phyloP scores from a whole-genome alignment of 2,888 invertebrate genomes.

The Dasysyrphus tricinctus region DNA sequence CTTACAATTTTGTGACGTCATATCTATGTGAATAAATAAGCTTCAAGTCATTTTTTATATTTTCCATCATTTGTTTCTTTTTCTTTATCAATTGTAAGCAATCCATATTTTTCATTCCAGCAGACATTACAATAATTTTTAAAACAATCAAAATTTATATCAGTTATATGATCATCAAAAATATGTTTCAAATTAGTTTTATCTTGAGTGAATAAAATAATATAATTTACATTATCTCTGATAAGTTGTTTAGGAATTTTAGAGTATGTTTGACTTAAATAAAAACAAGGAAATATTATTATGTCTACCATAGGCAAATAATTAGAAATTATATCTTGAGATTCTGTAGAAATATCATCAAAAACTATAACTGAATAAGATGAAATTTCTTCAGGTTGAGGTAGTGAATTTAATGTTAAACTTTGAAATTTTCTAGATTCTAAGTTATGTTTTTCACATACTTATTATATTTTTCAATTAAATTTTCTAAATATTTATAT shows the following conservation, averaged over 20 bases:
- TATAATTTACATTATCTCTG: conserved; percentile 45
- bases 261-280: conserved; percentile 20
- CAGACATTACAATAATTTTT: conserved; percentile 23
- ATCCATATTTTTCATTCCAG: conserved; percentile 20
- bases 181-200: conserved; percentile 36
- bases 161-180: conserved; percentile 21
- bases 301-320: conserved; percentile 1
- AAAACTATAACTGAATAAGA: conserved; percentile 14
- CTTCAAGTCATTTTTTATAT: conserved; percentile 40
- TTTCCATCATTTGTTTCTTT: conserved; percentile 34
- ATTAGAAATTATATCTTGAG: conserved; percentile 24
- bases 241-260: conserved; percentile 33
- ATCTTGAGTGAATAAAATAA: conserved; percentile 29
- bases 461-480: too few relatives aligned
- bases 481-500: too few relatives aligned
- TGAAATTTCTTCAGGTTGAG: conserved; percentile 20
- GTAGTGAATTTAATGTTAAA: conserved; percentile 25
- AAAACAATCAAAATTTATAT: conserved; percentile 22
- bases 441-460: too few relatives aligned
- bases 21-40: conserved; percentile 34
- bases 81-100: conserved; percentile 32
- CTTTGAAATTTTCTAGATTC: conserved; percentile 16
- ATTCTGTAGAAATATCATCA: conserved; percentile 33
- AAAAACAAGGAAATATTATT: not conserved
- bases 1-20: conserved; percentile 23